phyloP scores from a whole-genome alignment of 1,140 invertebrate species.

The Zophobas morio region DNA sequence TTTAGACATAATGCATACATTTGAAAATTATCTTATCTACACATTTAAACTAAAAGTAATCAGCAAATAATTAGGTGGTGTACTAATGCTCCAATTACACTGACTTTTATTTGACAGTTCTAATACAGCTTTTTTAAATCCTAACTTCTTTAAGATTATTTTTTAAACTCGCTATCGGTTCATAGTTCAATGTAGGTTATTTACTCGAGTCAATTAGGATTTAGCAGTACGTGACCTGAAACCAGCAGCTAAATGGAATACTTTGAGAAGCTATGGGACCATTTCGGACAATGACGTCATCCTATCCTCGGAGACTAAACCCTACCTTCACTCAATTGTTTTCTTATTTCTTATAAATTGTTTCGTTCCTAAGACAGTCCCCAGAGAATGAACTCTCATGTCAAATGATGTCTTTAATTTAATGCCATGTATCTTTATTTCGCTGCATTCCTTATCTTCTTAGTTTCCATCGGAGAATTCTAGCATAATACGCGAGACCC shows the following conservation, averaged over 20 bases:
- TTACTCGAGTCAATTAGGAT: constrained; percentile 33
- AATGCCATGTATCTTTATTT: constrained; percentile 42
- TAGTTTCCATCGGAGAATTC: neutral
- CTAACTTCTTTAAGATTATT: too few relatives aligned
- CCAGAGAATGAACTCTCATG: constrained; percentile 56
- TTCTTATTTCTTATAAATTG: constrained; percentile 64
- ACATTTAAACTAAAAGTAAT: too few relatives aligned
- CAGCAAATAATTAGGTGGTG: too few relatives aligned
- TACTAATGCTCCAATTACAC: too few relatives aligned
- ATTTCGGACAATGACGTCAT: constrained; percentile 57
- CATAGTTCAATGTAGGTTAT: constrained; percentile 27
- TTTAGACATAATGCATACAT: too few relatives aligned
- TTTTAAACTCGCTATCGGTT: neutral
- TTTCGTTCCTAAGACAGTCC: constrained; percentile 58
- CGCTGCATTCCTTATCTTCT: constrained; percentile 16
- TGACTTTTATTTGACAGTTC: too few relatives aligned
- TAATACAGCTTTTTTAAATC: too few relatives aligned
- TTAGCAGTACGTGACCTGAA: constrained; percentile 31
- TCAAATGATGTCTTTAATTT: constrained; percentile 57
- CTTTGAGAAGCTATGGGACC: constrained; percentile 45
- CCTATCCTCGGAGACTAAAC: constrained; percentile 50
- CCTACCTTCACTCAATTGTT: constrained; percentile 63
- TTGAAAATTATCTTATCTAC: too few relatives aligned
- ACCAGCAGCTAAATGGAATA: constrained; percentile 33
- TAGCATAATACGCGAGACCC: neutral